Evolutionary conservation across 2,797 vertebrate species (phyloP), one percentile per base, ranked within the genome.

Genomic region (Epinephelus coioides): DNA sequence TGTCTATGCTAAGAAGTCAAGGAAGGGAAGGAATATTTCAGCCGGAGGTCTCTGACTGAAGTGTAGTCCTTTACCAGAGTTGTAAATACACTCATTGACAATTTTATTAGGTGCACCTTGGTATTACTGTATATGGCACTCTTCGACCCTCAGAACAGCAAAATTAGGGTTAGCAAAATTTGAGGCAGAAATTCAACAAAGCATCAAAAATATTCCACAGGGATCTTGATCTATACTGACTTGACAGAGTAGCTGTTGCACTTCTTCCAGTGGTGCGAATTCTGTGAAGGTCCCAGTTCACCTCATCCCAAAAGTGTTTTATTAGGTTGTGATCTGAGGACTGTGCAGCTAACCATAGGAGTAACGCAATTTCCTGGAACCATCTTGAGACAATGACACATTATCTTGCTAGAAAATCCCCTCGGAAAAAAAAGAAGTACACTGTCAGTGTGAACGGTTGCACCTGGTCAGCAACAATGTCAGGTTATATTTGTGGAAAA

Each of bases 31-130:
- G 55, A 61, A 83, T 81, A 87, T 89, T 90, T 89, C 76, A 86
- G 87, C 87, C 70, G 15, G 55, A 83, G 85, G 84, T 90, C 84
- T 89, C 46, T 60, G 60, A 85, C 82, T 88, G 62, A 87, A 91
- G 75, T 72, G 17, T 65, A 64, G 73, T 83, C 76, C 76, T 85
- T 89, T 74, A 82, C 70, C 71, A 67, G 67, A 57, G 82, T 78
- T 91, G 89, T 89, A 88, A 89, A 92, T 91, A 91, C 67, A 53
- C 76, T 84, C 75, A 85, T 79, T 87, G 83, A 83, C 79, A 77
- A 56, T 89, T 90, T 74, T 84, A 85, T 85, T 66, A 81, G 81
- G 62, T 81, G 73, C 70, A 89, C 69, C 60, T 80, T 66, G 40
- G 69, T 68, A 76, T 76, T 40, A 65, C 76, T 46, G 49, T 65